Conservation (phyloP, 2,888 invertebrate species). For the Calameuta pallipes region DNA sequence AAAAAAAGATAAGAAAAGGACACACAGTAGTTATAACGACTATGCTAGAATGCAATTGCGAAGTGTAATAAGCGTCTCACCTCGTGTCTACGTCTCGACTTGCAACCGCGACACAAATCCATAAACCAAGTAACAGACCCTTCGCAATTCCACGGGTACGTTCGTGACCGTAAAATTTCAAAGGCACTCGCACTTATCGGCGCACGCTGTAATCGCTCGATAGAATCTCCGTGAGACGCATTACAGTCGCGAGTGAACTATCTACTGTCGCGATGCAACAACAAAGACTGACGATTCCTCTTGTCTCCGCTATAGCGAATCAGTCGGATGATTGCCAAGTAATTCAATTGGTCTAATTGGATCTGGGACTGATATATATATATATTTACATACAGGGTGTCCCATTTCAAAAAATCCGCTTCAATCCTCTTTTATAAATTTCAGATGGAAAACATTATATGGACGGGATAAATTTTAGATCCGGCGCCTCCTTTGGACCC, state of each 20-base stretch:
- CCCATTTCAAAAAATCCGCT: no score
- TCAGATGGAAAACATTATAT: no score
- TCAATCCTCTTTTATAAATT: no score
- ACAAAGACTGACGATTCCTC: background rate
- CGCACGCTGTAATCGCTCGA: background rate
- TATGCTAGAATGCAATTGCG: background rate
- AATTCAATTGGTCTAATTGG: constrained; percentile 50
- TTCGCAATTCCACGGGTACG: background rate
- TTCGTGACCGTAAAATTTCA: background rate
- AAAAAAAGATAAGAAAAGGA: background rate
- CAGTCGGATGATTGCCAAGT: constrained; percentile 21
- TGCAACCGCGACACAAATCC: background rate
- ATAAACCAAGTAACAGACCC: background rate
- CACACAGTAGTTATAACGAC: background rate
- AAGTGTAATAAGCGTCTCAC: background rate
- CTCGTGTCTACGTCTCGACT: background rate
- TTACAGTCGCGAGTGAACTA: background rate
- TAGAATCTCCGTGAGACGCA: background rate
- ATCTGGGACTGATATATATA: constrained; percentile 25
- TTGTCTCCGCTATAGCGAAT: background rate
- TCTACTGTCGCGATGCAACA: background rate
- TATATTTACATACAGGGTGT: background rate
- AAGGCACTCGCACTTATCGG: background rate
- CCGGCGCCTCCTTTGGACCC: no score
- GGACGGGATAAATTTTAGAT: no score